Conservation (phyloP, 1,140 invertebrate genomes). For the Cydia strobilella region DNA sequence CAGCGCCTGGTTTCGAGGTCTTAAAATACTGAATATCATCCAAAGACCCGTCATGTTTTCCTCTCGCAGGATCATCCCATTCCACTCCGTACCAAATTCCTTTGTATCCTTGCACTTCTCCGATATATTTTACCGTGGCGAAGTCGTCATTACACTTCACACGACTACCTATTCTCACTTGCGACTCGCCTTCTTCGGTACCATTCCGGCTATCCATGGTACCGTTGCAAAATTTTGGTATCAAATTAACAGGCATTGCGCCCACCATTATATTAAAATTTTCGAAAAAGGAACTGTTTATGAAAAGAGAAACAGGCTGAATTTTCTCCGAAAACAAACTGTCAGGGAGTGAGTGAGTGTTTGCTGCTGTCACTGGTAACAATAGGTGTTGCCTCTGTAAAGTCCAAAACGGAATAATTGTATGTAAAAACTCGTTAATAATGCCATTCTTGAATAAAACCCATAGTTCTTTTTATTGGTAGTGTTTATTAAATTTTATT, state of each 20-base stretch:
- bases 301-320: conserved; percentile 75
- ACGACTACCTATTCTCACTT: conserved; percentile 72
- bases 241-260: conserved; percentile 77
- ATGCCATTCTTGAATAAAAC: neutral
- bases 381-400: conserved; percentile 37
- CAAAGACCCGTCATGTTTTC: conserved; percentile 94
- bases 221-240: conserved; percentile 77
- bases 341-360: conserved; percentile 35
- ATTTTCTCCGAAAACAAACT: conserved; percentile 56
- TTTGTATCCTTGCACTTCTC: conserved; percentile 80
- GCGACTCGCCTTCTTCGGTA: conserved; percentile 61
- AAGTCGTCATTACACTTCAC: conserved; percentile 72
- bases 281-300: conserved; percentile 76
- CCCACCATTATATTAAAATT: conserved; percentile 77
- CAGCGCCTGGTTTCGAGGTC: conserved; percentile 85
- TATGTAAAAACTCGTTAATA: neutral
- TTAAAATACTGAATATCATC: conserved; percentile 91
- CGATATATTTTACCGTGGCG: conserved; percentile 74
- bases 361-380: conserved; percentile 33
- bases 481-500: neutral
- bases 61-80: conserved; percentile 93
- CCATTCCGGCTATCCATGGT: conserved; percentile 72
- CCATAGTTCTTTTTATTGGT: neutral
- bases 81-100: conserved; percentile 93
- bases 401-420: conserved; percentile 44